These are phyloP conservation scores for Acrobasis consociella DNA, from an alignment of 2,888 invertebrate genomes.

Conservation along the genomic window DNA sequence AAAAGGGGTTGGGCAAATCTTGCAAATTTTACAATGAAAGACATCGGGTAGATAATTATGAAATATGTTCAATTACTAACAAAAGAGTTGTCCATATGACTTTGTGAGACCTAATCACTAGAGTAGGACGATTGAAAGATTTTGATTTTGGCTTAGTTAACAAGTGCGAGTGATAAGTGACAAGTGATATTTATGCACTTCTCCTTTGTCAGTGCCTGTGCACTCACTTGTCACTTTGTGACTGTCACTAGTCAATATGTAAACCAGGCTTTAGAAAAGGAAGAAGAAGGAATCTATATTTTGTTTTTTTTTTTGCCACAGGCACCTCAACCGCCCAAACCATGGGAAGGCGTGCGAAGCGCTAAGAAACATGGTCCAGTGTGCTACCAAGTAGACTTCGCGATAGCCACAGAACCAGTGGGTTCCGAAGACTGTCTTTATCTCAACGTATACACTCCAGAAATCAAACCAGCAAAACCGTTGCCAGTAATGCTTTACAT, in stretches of 20 bases:
- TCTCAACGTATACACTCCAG: constrained; percentile 56
- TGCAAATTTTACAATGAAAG: no score
- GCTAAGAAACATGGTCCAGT: constrained; percentile 45
- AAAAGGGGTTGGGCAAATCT: no score
- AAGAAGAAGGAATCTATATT: neutral
- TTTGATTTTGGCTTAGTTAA: neutral
- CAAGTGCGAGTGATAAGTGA: no score
- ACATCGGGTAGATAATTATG: no score
- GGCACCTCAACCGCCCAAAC: constrained; percentile 46
- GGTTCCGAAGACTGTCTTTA: constrained; percentile 60
- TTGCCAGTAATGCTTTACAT: constrained; percentile 56
- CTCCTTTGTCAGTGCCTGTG: no score
- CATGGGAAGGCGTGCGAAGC: constrained; percentile 50
- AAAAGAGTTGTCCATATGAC: no score
- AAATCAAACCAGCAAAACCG: constrained; percentile 37
- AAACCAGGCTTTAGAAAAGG: no score
- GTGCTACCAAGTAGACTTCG: constrained; percentile 41
- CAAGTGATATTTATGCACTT: no score
- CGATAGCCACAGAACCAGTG: constrained; percentile 24
- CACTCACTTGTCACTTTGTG: no score
- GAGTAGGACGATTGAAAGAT: neutral
- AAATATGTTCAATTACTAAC: no score
- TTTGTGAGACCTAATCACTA: no score
- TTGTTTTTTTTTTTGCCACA: constrained; percentile 32
- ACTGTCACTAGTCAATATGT: no score